Percentiles rank a stretch among this genome's conserved stretches.
Evolutionary conservation across 1,140 invertebrate species (phyloP).

Genomic region (Bombus cullumanus): DNA sequence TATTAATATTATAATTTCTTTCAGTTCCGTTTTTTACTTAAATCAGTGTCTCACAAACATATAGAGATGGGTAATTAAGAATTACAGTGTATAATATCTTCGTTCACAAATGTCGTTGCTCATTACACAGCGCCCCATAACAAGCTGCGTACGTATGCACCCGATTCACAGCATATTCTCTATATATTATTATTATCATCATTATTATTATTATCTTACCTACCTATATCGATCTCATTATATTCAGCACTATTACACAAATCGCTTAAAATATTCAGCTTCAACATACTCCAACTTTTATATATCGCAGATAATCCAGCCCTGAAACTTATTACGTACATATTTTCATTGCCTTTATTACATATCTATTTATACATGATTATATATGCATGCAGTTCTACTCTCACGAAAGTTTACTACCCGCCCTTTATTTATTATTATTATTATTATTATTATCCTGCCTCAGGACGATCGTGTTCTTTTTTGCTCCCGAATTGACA

Average conservation of each 20-base stretch:
- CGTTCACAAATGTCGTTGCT: not conserved
- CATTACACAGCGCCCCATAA: conserved; percentile 30
- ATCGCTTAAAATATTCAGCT: conserved; percentile 72
- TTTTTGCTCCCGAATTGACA: conserved; percentile 50
- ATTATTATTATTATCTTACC: conserved; percentile 51
- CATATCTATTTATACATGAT: conserved; percentile 64
- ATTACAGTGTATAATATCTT: not conserved
- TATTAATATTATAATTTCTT: not conserved
- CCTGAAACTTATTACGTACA: conserved; percentile 57
- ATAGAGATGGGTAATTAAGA: not conserved
- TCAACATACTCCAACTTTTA: conserved; percentile 64
- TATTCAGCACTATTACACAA: conserved; percentile 65
- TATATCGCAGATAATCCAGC: conserved; percentile 59
- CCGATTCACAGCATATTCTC: conserved; percentile 69
- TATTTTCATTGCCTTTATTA: conserved; percentile 58
- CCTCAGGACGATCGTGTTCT: conserved; percentile 54
- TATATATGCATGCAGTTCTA: conserved; percentile 69
- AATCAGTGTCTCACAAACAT: not conserved
- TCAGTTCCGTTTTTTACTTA: not conserved
- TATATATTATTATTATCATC: conserved; percentile 48
- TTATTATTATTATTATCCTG: conserved; percentile 33
- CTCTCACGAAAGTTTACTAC: conserved; percentile 56
- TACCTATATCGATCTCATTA: conserved; percentile 68
- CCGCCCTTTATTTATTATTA: not conserved
- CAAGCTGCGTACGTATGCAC: conserved; percentile 52